Base-by-base conservation (phyloP, 2,797 vertebrate species). In the Sebastes kiyomatsui region DNA sequence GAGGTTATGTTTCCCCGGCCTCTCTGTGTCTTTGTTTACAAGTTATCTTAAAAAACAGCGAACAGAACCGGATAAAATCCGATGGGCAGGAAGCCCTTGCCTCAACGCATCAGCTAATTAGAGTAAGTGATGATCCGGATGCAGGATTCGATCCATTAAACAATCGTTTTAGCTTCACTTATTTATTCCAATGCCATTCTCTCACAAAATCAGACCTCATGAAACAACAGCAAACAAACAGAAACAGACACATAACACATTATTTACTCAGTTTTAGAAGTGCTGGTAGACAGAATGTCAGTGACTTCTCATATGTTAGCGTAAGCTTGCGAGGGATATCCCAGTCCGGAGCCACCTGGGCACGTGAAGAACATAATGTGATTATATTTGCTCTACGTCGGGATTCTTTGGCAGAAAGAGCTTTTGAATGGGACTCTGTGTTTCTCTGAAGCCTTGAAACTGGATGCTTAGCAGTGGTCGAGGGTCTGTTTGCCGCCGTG, bases 371-470 rank as follows among this genome's bases (percentile, higher is more conserved):
- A 46, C 28, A 72, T 46, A 67, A 70, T 20, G 30, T 54, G 52
- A 75, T 77, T 68, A 59, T 64, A 61, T 70, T 27, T 33, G 10
- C 38, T 54, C 33, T 2, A 20, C 18, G 1, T 7, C 7, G 62
- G 28, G 71, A 61, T 67, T 79, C 69, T 65, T 1, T 14, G 23
- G 52, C 68, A 71, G 64, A 77, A 14, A 64, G 78, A 80, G 38
- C 27, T 60, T 58, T 68, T 90, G 68, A 87, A 90, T 85, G 77
- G 75, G 72, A 75, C 81, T 65, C 83, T 81, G 74, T 88, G 72
- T 83, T 12, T 9, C 60, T 70, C 81, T 27, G 46, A 79, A 77
- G 76, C 74, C 68, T 65, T 91, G 89, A 93, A 94, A 94, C 80
- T 49, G 66, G 90, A 93, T 81, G 88, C 89, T 80, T n/a, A 38